Percentiles rank a stretch among this genome's conserved stretches.
Conservation (phyloP, 2,797 vertebrate genomes). For the Rhincodon typus region DNA sequence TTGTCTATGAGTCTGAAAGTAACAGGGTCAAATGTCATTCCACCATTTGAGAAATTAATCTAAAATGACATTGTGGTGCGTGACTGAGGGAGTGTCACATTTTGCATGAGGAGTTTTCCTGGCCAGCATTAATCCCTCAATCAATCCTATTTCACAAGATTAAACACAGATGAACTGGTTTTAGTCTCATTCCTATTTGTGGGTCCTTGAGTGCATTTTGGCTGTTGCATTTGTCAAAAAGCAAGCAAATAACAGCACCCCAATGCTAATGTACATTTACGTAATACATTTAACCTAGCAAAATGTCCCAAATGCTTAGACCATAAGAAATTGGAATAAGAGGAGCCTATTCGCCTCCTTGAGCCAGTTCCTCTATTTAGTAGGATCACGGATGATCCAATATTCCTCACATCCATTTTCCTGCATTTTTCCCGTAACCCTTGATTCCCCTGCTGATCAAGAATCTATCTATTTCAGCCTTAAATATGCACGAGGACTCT, state of each 20-base stretch:
- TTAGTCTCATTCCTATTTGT: background rate
- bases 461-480: too few species aligned
- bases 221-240: background rate
- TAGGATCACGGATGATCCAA: too few species aligned
- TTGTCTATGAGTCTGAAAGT: background rate
- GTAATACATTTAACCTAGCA: background rate
- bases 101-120: background rate
- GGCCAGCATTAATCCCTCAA: background rate
- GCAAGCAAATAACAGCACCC: background rate
- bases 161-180: background rate
- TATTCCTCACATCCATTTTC: too few species aligned
- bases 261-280: background rate
- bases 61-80: background rate
- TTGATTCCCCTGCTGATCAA: too few species aligned
- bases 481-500: too few species aligned
- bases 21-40: background rate
- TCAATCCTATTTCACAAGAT: background rate
- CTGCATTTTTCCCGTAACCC: too few species aligned
- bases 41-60: background rate
- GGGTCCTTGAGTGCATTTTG: background rate
- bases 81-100: background rate
- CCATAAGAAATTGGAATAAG: too few species aligned
- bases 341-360: too few species aligned
- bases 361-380: too few species aligned
- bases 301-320: background rate